Conservation (phyloP, 2,888 invertebrate species). For the Lasioglossum leucozonium region DNA sequence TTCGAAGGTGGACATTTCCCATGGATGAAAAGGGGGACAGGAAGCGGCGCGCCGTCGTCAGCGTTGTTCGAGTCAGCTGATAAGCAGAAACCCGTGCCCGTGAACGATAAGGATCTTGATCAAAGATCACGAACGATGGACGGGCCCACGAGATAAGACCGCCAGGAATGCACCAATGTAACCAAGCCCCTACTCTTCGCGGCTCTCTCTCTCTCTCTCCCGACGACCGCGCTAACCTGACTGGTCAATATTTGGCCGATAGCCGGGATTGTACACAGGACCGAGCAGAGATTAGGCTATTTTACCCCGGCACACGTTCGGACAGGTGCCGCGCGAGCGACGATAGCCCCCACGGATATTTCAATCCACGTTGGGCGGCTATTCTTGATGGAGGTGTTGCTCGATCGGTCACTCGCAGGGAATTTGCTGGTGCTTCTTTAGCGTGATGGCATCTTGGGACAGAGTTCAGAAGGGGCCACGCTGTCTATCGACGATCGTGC, state of each 20-base stretch:
- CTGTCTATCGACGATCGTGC: background rate
- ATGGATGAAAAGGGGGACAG: background rate
- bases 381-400: conserved; percentile 71
- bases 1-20: background rate
- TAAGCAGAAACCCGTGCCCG: conserved; percentile 16
- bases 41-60: background rate
- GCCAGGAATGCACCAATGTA: conserved; percentile 19
- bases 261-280: conserved; percentile 45
- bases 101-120: conserved; percentile 48
- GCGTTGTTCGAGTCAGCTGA: background rate
- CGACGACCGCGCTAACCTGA: conserved; percentile 61
- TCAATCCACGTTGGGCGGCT: conserved; percentile 74
- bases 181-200: conserved; percentile 7
- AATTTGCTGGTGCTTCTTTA: conserved; percentile 52
- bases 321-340: conserved; percentile 59
- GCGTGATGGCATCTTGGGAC: conserved; percentile 11
- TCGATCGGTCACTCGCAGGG: conserved; percentile 49
- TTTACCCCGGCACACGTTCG: conserved; percentile 58
- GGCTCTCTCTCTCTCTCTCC: too few relatives aligned
- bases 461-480: background rate
- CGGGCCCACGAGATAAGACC: conserved; percentile 35
- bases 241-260: conserved; percentile 71
- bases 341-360: conserved; percentile 70
- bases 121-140: conserved; percentile 36
- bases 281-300: conserved; percentile 72